A percentile compares a stretch with the other conserved stretches of the same genome.
Evolutionary conservation across 2,797 vertebrate species (phyloP).

Genomic region (Enteromius afrohamiltoni): DNA sequence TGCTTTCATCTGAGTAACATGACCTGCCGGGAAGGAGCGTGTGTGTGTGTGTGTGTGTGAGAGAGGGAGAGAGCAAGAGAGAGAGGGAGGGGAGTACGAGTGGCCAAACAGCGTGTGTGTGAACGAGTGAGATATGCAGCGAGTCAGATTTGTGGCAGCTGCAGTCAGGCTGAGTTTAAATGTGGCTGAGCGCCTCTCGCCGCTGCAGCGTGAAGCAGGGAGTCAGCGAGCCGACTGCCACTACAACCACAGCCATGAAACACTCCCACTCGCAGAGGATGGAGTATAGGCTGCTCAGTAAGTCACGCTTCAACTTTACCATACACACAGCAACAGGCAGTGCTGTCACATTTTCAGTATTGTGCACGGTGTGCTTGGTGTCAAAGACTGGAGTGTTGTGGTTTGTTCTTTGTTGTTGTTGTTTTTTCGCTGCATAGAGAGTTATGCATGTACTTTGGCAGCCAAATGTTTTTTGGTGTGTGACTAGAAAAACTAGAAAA

Average conservation of each 20-base stretch:
- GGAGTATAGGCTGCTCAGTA: conserved; percentile 82
- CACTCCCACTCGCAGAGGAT: conserved; percentile 72
- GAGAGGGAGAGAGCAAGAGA: not conserved
- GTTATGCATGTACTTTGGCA: not conserved
- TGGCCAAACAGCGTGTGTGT: conserved; percentile 8
- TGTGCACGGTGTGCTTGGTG: not conserved
- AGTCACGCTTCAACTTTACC: conserved; percentile 65
- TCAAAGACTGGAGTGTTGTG: conserved; percentile 1
- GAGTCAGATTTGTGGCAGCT: conserved; percentile 78
- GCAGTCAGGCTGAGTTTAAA: conserved; percentile 74
- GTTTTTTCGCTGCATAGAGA: not conserved
- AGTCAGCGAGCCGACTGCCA: conserved; percentile 58
- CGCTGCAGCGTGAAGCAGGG: conserved; percentile 64
- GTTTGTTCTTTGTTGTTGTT: not conserved
- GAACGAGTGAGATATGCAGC: conserved; percentile 68
- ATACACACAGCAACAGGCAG: not conserved
- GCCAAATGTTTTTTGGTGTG: not conserved
- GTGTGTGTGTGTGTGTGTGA: conserved; percentile 12
- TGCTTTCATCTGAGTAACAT: conserved; percentile 76
- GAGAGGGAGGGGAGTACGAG: conserved; percentile 20
- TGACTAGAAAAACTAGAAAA: no score
- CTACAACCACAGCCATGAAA: conserved; percentile 70
- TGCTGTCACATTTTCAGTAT: conserved; percentile 8
- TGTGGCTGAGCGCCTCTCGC: conserved; percentile 78
- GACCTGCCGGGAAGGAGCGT: conserved; percentile 65